phyloP scores from a whole-genome alignment of 2,113 vertebrate species.

The Passer montanus region DNA sequence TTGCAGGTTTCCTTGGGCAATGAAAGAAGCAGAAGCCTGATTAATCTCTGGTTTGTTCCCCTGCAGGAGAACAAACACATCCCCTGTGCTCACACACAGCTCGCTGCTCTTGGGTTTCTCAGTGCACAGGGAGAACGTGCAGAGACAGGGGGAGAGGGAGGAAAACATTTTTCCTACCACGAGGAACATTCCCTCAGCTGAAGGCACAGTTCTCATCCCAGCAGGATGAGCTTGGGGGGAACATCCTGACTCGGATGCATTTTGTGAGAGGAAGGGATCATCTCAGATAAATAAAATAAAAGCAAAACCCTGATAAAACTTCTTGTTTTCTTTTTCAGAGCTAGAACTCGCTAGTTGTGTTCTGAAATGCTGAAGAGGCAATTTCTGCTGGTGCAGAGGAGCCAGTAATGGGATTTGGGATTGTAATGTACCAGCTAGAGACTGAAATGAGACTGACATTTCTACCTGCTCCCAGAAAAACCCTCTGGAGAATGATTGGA shows the following conservation, averaged over 20 bases:
- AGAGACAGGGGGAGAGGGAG: neutral
- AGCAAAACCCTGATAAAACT: neutral
- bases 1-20: conserved; percentile 15
- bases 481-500: neutral
- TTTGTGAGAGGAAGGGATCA: neutral
- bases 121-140: neutral
- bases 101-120: neutral
- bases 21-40: neutral
- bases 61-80: neutral
- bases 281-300: neutral
- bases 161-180: neutral
- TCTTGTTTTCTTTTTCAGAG: neutral
- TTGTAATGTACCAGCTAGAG: neutral
- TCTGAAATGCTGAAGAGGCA: neutral
- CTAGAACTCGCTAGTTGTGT: neutral
- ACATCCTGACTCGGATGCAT: neutral
- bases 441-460: neutral
- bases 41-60: conserved; percentile 39
- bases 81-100: neutral
- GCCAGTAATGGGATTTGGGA: neutral
- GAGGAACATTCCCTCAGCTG: neutral
- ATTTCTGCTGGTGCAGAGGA: neutral
- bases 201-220: neutral
- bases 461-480: neutral
- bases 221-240: neutral